Conservation (phyloP, 2,888 invertebrate species). For the Diadegma fenestrale region DNA sequence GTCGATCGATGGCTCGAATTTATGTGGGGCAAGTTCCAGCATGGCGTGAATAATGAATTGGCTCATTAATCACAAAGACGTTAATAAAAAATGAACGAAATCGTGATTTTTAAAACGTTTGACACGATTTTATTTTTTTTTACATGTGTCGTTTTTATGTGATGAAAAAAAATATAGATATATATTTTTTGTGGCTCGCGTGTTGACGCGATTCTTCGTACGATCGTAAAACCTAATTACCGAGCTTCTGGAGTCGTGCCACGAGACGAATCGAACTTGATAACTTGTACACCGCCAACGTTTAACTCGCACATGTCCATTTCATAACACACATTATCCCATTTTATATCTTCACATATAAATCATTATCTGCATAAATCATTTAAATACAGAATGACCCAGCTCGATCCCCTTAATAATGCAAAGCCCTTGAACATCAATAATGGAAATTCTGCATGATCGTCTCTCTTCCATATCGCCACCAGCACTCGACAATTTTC, state of each 20-base stretch:
- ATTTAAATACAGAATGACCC: background rate
- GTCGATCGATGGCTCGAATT: too few relatives aligned
- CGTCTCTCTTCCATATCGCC: background rate
- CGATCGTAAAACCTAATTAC: conserved; percentile 66
- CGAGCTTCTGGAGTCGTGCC: conserved; percentile 61
- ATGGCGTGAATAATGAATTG: too few relatives aligned
- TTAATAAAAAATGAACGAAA: background rate
- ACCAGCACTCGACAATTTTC: background rate
- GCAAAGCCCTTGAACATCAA: background rate
- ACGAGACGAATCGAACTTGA: conserved; percentile 63
- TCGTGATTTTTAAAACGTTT: too few relatives aligned
- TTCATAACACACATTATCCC: conserved; percentile 21
- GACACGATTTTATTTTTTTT: background rate
- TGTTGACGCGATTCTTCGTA: conserved; percentile 54
- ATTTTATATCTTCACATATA: background rate
- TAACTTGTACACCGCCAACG: conserved; percentile 52
- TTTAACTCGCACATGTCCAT: conserved; percentile 25
- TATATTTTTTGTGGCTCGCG: conserved; percentile 41
- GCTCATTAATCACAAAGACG: background rate
- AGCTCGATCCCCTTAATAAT: background rate
- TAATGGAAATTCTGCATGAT: background rate
- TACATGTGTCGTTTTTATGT: background rate
- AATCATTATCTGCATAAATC: background rate
- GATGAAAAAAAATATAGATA: background rate
- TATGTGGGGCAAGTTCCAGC: too few relatives aligned